Percentiles rank a stretch among this genome's conserved stretches.
Conservation (phyloP, 2,888 invertebrate species). For the Automeris io region DNA sequence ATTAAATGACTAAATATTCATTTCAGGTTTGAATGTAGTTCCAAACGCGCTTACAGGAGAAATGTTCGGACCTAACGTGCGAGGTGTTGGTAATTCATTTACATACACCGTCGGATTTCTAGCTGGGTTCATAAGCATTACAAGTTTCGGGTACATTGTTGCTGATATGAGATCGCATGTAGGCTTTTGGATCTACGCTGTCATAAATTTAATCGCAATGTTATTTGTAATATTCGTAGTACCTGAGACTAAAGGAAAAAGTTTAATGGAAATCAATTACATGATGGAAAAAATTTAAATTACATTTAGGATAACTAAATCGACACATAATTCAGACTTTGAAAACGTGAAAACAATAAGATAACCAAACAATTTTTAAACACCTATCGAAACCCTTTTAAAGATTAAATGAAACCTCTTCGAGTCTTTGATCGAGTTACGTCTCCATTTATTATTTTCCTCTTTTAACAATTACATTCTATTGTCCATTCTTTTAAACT, state of each 20-base stretch:
- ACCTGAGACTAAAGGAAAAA: conserved; percentile 34
- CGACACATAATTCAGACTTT: too few relatives aligned
- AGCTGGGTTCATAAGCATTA: conserved; percentile 15
- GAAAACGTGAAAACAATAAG: too few relatives aligned
- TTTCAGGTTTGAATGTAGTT: conserved; percentile 9
- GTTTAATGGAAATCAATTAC: conserved; percentile 26
- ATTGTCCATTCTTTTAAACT: too few relatives aligned
- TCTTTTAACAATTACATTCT: too few relatives aligned
- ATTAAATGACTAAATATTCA: too few relatives aligned
- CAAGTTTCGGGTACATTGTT: conserved; percentile 16
- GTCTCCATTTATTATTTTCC: too few relatives aligned
- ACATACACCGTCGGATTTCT: conserved; percentile 16
- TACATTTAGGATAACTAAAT: background rate
- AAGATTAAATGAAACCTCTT: too few relatives aligned
- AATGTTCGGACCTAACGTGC: conserved; percentile 23
- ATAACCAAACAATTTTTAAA: too few relatives aligned
- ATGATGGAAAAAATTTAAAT: conserved; percentile 25
- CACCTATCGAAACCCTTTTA: too few relatives aligned
- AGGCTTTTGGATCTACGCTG: conserved; percentile 23
- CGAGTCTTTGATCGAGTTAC: too few relatives aligned
- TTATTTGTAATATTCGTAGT: conserved; percentile 22
- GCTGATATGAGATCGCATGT: conserved; percentile 15
- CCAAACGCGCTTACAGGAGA: conserved; percentile 19
- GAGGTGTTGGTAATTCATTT: conserved; percentile 20
- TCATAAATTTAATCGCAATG: conserved; percentile 11